Evolutionary conservation across 2,113 vertebrate genomes (phyloP).

Genomic region (Hoplias malabaricus): DNA sequence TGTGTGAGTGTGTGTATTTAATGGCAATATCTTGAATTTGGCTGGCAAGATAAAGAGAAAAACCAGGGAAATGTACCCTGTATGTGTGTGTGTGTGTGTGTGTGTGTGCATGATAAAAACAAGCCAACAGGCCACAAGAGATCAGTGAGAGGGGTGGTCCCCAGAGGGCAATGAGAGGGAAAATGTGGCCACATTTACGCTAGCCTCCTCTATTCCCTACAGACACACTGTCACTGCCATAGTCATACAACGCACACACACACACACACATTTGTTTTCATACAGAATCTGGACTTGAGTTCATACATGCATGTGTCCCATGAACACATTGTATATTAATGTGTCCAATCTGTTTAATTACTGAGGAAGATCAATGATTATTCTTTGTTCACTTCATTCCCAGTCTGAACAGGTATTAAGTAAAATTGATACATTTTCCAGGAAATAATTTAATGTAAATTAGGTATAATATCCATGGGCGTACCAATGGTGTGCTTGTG

Average conservation of each 20-base stretch:
- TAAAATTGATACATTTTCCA: too few relatives aligned
- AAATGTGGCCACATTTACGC: slow-evolving; percentile 32
- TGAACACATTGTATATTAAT: too few relatives aligned
- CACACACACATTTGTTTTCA: neutral
- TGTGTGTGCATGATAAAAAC: slow-evolving; percentile 41
- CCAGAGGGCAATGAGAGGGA: slow-evolving; percentile 28
- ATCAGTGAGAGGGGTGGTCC: slow-evolving; percentile 34
- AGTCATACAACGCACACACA: neutral
- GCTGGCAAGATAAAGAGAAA: neutral
- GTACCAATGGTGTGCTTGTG: too few relatives aligned
- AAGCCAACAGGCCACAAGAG: slow-evolving; percentile 37
- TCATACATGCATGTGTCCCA: neutral
- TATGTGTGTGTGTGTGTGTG: slow-evolving; percentile 23
- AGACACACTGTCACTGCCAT: neutral
- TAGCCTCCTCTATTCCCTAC: slow-evolving; percentile 18
- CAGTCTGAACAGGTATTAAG: too few relatives aligned
- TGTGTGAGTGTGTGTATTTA: slow-evolving; percentile 28
- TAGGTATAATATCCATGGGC: too few relatives aligned
- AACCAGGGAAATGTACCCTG: neutral
- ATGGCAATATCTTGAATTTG: slow-evolving; percentile 3
- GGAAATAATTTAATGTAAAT: too few relatives aligned
- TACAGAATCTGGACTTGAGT: too few relatives aligned
- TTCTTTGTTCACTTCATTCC: too few relatives aligned
- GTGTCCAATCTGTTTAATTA: too few relatives aligned
- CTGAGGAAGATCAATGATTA: too few relatives aligned